Conservation (phyloP, 2,888 invertebrate genomes). For the Epirrhoe tristata region DNA sequence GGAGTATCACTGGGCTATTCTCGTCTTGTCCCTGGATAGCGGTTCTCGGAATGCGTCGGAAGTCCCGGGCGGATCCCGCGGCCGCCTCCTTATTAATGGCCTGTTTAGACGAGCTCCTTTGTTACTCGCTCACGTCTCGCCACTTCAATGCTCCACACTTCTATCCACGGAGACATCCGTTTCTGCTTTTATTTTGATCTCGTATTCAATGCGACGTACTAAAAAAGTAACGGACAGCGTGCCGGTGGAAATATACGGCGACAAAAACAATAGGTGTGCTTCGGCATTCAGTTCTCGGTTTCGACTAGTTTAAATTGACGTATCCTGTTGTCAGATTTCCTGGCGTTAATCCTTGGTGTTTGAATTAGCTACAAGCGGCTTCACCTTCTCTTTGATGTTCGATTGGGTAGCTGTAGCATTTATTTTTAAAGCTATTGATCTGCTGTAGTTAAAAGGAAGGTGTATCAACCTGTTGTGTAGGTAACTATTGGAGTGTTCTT, state of each 20-base stretch:
- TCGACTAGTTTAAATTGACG: conserved; percentile 79
- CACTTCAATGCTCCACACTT: conserved; percentile 60
- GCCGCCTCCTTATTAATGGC: conserved; percentile 83
- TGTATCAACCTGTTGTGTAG: conserved; percentile 13
- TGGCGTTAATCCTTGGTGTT: conserved; percentile 73
- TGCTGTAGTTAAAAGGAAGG: conserved; percentile 42
- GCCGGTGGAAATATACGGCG: conserved; percentile 42
- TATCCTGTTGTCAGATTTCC: conserved; percentile 81
- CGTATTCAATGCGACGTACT: conserved; percentile 43
- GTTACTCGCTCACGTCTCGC: conserved; percentile 80
- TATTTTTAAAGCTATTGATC: conserved; percentile 54
- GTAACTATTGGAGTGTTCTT: conserved; percentile 24
- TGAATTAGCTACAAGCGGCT: conserved; percentile 69
- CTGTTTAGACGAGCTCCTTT: conserved; percentile 83
- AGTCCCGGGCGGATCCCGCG: conserved; percentile 74
- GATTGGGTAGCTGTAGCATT: conserved; percentile 54
- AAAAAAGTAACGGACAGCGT: conserved; percentile 54
- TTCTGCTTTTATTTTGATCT: conserved; percentile 42
- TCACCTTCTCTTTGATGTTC: conserved; percentile 66
- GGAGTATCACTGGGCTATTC: conserved; percentile 73
- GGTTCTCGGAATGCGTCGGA: conserved; percentile 81
- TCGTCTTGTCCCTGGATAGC: conserved; percentile 76
- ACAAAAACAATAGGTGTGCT: conserved; percentile 60
- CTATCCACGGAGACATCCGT: conserved; percentile 43
- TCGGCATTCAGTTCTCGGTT: conserved; percentile 65